phyloP scores from a whole-genome alignment of 92 coral and sea anemone genomes.

The Epizoanthus stellaris region DNA sequence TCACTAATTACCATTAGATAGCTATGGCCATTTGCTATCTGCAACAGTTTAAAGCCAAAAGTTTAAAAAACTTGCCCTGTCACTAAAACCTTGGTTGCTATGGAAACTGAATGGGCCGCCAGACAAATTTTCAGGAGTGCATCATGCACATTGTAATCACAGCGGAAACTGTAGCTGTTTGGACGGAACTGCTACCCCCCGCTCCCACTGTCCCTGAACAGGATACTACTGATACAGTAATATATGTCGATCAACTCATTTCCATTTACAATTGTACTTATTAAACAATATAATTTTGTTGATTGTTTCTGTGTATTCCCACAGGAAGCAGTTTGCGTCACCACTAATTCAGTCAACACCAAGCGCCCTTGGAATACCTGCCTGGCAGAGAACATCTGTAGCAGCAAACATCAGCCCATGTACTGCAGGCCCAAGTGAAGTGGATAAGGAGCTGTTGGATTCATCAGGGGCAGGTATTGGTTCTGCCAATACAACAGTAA shows the following conservation, averaged over 20 bases:
- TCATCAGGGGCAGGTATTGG: neutral
- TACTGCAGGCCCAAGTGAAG: slow-evolving; percentile 42
- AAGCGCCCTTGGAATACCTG: slow-evolving; percentile 76
- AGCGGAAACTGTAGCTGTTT: too few species aligned
- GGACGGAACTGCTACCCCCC: too few species aligned
- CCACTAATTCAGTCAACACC: slow-evolving; percentile 88
- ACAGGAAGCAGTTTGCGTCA: slow-evolving; percentile 91
- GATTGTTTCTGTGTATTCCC: neutral
- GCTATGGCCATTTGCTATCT: too few species aligned
- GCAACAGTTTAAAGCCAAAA: too few species aligned
- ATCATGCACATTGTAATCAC: neutral
- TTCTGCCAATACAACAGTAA: neutral
- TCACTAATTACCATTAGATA: too few species aligned
- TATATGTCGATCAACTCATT: too few species aligned
- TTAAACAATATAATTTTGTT: neutral
- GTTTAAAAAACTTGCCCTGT: too few species aligned
- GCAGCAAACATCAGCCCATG: slow-evolving; percentile 40
- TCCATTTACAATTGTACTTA: too few species aligned
- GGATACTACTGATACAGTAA: too few species aligned
- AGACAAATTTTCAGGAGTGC: neutral
- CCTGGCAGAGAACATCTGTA: slow-evolving; percentile 82
- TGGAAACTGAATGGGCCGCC: too few species aligned
- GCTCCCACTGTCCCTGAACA: too few species aligned
- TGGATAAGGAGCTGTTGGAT: slow-evolving; percentile 28
- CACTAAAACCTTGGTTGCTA: too few species aligned